These are phyloP conservation scores for Corydoras maculifer DNA, from an alignment of 2,113 vertebrate species.

Conservation along the genomic window DNA sequence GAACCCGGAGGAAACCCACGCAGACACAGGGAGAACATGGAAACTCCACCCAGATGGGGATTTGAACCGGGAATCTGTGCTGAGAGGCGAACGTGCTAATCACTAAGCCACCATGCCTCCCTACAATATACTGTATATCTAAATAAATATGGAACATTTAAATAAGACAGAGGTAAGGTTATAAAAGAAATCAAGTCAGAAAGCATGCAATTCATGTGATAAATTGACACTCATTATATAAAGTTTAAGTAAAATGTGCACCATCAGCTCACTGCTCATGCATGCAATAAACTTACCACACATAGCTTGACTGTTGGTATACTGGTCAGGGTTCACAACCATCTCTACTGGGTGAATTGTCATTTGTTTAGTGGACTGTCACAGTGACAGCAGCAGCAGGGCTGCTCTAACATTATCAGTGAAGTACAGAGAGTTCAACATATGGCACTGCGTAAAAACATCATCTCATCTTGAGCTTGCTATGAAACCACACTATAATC, in stretches of 20 bases:
- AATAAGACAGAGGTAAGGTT: too few relatives aligned
- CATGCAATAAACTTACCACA: constrained; percentile 3
- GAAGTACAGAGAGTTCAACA: constrained; percentile 9
- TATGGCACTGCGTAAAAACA: constrained; percentile 14
- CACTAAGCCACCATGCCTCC: too few relatives aligned
- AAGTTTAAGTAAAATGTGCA: constrained; percentile 8
- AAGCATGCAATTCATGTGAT: constrained; percentile 1
- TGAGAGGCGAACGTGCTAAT: too few relatives aligned
- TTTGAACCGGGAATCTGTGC: too few relatives aligned
- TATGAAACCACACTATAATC: constrained; percentile 11
- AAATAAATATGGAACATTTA: too few relatives aligned
- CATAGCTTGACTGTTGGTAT: constrained; percentile 9
- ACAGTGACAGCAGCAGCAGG: constrained; percentile 19
- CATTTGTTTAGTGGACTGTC: constrained; percentile 31
- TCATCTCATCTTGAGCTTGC: constrained; percentile 4
- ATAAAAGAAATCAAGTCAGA: too few relatives aligned
- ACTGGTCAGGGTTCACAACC: constrained; percentile 9
- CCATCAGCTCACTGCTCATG: not conserved
- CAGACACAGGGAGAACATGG: too few relatives aligned
- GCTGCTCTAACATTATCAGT: constrained; percentile 15
- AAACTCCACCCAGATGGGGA: too few relatives aligned
- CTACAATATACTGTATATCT: too few relatives aligned
- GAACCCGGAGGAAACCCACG: too few relatives aligned
- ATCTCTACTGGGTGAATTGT: constrained; percentile 7
- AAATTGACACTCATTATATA: not conserved